Conservation (phyloP, 2,797 vertebrate species). For the Notamacropus eugenii region DNA sequence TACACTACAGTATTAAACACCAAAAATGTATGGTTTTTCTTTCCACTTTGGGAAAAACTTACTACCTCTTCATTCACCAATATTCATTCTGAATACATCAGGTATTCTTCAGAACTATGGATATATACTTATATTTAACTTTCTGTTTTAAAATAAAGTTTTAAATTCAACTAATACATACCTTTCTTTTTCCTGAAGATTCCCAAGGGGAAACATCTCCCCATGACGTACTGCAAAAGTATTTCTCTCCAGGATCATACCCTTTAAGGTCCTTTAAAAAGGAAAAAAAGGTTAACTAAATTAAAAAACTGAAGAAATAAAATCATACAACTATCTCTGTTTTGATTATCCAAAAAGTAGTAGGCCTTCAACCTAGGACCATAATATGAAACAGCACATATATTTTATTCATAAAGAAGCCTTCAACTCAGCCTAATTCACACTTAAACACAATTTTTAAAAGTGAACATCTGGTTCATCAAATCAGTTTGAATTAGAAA, state of each 20-base stretch:
- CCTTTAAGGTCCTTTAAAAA: constrained; percentile 89
- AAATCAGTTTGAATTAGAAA: background rate
- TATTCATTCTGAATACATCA: background rate
- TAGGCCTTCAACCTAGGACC: background rate
- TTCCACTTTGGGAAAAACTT: background rate
- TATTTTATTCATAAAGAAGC: background rate
- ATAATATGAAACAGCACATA: background rate
- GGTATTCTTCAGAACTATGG: background rate
- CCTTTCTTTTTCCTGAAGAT: constrained; percentile 87
- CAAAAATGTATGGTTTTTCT: background rate
- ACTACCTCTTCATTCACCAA: background rate
- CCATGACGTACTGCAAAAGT: constrained; percentile 94
- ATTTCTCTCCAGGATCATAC: constrained; percentile 89
- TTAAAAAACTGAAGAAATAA: constrained; percentile 23
- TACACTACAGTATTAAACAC: background rate
- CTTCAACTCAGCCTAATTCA: background rate
- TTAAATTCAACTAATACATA: constrained; percentile 78
- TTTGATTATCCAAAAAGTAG: background rate
- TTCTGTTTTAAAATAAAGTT: constrained; percentile 6
- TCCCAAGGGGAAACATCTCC: constrained; percentile 92
- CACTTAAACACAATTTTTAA: background rate
- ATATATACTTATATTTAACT: background rate
- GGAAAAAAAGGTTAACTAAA: constrained; percentile 63
- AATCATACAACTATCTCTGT: background rate
- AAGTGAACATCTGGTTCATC: background rate